Evolutionary conservation across 2,888 invertebrate species (phyloP), one percentile per base, ranked within the genome.

Genomic region (Acanthosoma haemorrhoidale): DNA sequence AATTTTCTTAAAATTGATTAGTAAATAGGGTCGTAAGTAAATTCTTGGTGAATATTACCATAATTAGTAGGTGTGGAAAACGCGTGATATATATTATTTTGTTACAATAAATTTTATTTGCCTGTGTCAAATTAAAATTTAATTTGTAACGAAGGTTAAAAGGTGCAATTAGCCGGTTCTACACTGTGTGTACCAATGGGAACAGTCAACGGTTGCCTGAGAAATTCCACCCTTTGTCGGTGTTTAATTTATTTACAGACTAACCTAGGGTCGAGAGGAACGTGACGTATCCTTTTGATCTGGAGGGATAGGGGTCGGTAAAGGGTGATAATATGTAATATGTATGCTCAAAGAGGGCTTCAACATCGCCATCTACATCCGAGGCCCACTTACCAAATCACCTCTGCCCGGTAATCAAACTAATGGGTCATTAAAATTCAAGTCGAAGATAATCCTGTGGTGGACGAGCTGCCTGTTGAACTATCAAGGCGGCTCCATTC

Each of bases 291-390:
- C 51, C 51, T 51, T 51, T 51, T 51, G 51, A 51, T 51, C 51
- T 51, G 51, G 51, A 21, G 51, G 3, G 51, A 25, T 51, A 51
- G 51, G 8, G 51, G 25, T 21, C 25, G 25, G n/a, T 61, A 61
- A 61, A 36, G 34, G 34, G 34, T 61, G 61, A 61, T 61, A 61
- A 61, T 61, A 61, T 36, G 61, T 36, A 61, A 61, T 61, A 61
- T 61, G 38, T 61, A 36, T 61, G 61, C 61, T 61, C 61, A 61
- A 61, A 61, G 61, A 36, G 34, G 32, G 6, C 36, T 32, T 34
- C 34, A 16, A 32, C 59, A 59, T 59, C 59, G 29, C 29, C 51
- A 51, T 25, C 51, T 51, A 21, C 6, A n/a, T n/a, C 3, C 51
- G 51, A n/a, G 6, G 25, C 25, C 25, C 51, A 51, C 51, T 51